These are phyloP conservation scores for Diadumene lineata DNA, from an alignment of 92 coral and sea anemone genomes.

Conservation along the genomic window DNA sequence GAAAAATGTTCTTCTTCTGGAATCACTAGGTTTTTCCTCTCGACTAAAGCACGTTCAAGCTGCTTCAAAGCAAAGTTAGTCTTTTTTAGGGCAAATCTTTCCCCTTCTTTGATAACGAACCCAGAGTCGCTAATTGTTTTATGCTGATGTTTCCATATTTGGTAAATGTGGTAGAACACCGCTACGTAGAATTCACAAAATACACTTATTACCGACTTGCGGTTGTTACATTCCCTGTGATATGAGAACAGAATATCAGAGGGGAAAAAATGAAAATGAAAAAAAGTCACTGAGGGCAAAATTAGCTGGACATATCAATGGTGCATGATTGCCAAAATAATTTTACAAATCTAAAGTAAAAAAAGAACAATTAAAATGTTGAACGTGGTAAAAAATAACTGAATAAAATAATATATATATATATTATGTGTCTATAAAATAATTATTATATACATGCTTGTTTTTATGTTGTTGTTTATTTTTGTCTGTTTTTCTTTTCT, in stretches of 20 bases:
- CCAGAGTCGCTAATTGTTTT: constrained; percentile 97
- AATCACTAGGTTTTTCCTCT: constrained; percentile 67
- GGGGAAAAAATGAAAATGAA: not conserved
- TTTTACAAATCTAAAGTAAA: too few species aligned
- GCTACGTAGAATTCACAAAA: constrained; percentile 90
- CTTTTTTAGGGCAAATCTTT: constrained; percentile 77
- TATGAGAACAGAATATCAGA: too few species aligned
- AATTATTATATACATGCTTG: too few species aligned
- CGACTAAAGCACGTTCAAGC: constrained; percentile 68
- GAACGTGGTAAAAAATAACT: too few species aligned
- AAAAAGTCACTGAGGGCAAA: not conserved
- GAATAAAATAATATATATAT: too few species aligned
- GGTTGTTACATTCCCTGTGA: constrained; percentile 83
- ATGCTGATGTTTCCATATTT: constrained; percentile 93
- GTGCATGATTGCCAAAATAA: too few species aligned
- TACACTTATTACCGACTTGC: constrained; percentile 65
- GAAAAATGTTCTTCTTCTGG: constrained; percentile 73
- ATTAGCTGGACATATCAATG: not conserved
- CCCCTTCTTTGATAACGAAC: constrained; percentile 91
- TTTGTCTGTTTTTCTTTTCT: too few species aligned
- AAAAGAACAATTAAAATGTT: too few species aligned
- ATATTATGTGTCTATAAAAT: too few species aligned
- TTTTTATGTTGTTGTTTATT: too few species aligned
- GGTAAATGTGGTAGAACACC: constrained; percentile 74
- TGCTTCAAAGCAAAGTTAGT: constrained; percentile 65